These are phyloP conservation scores for Carassius carassius DNA, from an alignment of 2,113 vertebrate genomes.

Conservation along the genomic window DNA sequence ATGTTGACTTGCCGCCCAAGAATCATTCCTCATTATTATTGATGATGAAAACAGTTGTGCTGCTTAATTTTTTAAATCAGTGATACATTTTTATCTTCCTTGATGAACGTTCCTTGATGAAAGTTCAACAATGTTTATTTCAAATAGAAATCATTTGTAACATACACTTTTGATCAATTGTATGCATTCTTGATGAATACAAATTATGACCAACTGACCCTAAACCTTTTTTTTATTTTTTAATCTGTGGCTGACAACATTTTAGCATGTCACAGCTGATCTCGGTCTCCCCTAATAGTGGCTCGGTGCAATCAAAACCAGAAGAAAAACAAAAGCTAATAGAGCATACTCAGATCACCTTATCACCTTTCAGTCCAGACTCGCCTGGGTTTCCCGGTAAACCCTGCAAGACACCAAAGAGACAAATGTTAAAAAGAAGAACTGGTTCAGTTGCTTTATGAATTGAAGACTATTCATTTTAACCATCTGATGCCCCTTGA, in stretches of 20 bases:
- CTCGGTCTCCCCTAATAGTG: not conserved
- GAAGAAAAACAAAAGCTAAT: constrained; percentile 81
- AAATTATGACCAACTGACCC: not conserved
- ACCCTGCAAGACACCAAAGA: constrained; percentile 78
- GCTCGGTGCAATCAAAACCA: constrained; percentile 63
- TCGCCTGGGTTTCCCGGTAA: constrained; percentile 90
- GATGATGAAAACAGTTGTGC: too few species aligned
- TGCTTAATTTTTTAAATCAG: not conserved
- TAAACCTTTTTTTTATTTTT: not conserved
- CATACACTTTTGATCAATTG: not conserved
- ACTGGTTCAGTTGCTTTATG: not conserved
- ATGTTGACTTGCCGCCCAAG: too few species aligned
- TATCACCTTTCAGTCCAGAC: constrained; percentile 99
- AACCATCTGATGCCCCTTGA: not conserved
- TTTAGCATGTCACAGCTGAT: not conserved
- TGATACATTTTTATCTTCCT: too few species aligned
- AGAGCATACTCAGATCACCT: constrained; percentile 97
- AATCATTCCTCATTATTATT: not conserved
- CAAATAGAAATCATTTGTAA: not conserved
- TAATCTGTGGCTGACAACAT: not conserved
- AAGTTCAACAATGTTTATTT: not conserved
- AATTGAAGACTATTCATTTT: too few species aligned
- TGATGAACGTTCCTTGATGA: not conserved
- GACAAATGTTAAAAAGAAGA: constrained; percentile 13
- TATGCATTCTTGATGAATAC: not conserved